These are phyloP conservation scores for Habroteleia sp. DNA, from an alignment of 2,888 invertebrate genomes.

Conservation along the genomic window DNA sequence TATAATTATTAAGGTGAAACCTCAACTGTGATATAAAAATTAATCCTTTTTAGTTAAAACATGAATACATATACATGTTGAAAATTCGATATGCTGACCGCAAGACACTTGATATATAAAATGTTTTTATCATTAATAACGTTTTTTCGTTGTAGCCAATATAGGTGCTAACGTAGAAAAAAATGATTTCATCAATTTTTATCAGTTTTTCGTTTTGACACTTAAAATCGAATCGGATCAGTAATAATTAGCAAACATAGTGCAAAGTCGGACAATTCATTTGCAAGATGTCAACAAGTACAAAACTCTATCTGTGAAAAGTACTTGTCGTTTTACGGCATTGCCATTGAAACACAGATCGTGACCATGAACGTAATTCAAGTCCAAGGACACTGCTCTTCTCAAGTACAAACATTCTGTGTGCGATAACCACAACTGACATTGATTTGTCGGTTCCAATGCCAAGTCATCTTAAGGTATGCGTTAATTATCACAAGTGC, in stretches of 20 bases:
- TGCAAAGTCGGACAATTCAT: constrained; percentile 77
- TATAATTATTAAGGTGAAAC: no score
- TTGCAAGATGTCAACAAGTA: constrained; percentile 76
- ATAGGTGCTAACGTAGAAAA: no score
- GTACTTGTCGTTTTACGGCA: constrained; percentile 79
- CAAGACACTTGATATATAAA: no score
- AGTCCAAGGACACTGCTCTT: constrained; percentile 78
- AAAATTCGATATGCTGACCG: no score
- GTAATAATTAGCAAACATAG: constrained; percentile 76
- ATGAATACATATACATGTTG: no score
- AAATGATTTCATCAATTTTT: no score
- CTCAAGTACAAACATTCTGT: constrained; percentile 65
- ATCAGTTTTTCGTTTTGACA: background rate
- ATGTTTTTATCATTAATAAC: no score
- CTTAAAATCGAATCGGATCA: constrained; percentile 54
- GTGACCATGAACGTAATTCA: constrained; percentile 80
- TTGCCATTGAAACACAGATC: constrained; percentile 80
- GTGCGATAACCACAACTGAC: constrained; percentile 57
- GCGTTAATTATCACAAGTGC: constrained; percentile 44
- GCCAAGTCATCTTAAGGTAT: constrained; percentile 46
- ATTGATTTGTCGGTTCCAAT: constrained; percentile 54
- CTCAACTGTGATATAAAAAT: no score
- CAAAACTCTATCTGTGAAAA: constrained; percentile 73
- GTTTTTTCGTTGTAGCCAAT: no score
- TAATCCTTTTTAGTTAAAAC: no score